Conservation (phyloP, 2,888 invertebrate genomes). For the Volucella zonaria region DNA sequence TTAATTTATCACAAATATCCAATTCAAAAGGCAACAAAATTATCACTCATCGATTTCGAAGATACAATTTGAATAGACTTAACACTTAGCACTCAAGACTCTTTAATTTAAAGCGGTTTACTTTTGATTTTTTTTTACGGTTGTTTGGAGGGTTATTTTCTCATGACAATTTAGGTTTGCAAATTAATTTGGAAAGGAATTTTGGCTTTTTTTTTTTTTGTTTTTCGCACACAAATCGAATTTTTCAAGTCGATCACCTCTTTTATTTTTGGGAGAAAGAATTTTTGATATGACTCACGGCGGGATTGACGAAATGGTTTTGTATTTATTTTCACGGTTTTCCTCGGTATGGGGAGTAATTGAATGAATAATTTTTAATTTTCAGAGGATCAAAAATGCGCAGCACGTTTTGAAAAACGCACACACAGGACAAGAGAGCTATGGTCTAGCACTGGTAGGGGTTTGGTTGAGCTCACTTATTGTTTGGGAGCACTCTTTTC, state of each 20-base stretch:
- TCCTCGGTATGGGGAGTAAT: neutral
- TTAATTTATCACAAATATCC: conserved; percentile 43
- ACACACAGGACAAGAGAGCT: too few relatives aligned
- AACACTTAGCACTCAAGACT: too few relatives aligned
- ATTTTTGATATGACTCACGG: conserved; percentile 24
- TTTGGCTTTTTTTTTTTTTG: neutral
- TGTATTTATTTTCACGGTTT: conserved; percentile 35
- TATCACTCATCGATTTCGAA: conserved; percentile 1
- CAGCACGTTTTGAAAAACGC: conserved; percentile 18
- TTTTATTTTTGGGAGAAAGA: neutral
- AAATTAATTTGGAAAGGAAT: conserved; percentile 19
- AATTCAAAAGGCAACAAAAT: conserved; percentile 10
- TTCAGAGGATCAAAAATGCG: neutral
- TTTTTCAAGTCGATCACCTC: conserved; percentile 18
- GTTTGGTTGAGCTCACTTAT: conserved; percentile 9
- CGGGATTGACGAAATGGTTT: conserved; percentile 37
- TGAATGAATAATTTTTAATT: conserved; percentile 4
- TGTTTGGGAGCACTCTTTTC: neutral
- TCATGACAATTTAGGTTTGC: conserved; percentile 15
- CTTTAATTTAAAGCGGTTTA: too few relatives aligned
- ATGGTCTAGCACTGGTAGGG: too few relatives aligned
- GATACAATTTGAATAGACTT: conserved; percentile 9
- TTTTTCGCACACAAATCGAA: neutral
- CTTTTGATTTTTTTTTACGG: too few relatives aligned
- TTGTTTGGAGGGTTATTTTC: neutral